Evolutionary conservation across 2,113 vertebrate genomes (phyloP).

Genomic region (Aviceda subcristata): DNA sequence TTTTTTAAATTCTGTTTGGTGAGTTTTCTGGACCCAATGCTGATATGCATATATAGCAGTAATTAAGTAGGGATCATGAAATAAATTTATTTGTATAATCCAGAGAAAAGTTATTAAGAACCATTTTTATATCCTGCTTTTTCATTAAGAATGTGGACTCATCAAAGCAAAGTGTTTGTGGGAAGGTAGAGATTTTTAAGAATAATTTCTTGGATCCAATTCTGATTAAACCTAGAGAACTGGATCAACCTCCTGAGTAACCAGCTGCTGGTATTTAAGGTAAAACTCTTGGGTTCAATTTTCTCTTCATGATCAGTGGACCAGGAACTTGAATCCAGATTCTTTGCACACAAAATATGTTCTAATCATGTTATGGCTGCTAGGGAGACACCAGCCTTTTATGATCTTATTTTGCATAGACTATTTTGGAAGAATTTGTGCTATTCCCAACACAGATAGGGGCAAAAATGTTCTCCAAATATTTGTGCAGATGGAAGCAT

Average conservation of each 20-base stretch:
- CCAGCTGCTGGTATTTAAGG: background rate
- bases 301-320: background rate
- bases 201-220: background rate
- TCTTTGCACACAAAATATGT: background rate
- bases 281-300: background rate
- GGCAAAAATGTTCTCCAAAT: background rate
- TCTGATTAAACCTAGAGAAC: background rate
- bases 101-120: background rate
- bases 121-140: background rate
- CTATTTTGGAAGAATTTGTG: background rate
- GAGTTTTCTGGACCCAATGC: background rate
- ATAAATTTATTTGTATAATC: background rate
- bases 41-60: background rate
- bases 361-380: background rate
- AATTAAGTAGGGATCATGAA: background rate
- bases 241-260: background rate
- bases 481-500: background rate
- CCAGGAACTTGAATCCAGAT: background rate
- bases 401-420: background rate
- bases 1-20: background rate
- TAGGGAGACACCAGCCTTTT: background rate
- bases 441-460: background rate
- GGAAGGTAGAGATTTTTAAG: background rate
- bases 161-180: background rate
- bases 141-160: background rate